Percentiles rank a stretch among this genome's conserved stretches.
These are phyloP conservation scores for Sialis lutaria DNA, from an alignment of 2,888 invertebrate genomes.

Conservation along the genomic window DNA sequence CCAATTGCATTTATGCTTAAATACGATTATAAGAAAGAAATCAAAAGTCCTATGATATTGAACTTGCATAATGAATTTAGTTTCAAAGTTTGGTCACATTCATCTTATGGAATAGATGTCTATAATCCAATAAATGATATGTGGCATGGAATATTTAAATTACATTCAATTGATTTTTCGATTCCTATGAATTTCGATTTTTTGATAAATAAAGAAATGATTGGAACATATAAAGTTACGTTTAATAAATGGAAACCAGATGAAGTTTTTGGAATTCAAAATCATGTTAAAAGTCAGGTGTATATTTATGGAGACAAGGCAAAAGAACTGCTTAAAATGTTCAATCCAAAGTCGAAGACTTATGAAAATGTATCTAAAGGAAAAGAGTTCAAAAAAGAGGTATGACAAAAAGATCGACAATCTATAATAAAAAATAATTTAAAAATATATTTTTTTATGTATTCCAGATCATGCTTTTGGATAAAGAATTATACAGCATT, in stretches of 20 bases:
- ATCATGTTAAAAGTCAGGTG: slow-evolving; percentile 19
- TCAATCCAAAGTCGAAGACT: slow-evolving; percentile 18
- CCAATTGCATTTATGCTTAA: not conserved
- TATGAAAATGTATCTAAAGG: slow-evolving; percentile 19
- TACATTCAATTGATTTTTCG: slow-evolving; percentile 16
- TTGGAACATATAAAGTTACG: slow-evolving; percentile 17
- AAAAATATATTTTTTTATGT: slow-evolving; percentile 8
- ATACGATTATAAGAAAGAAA: not conserved
- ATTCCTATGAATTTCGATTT: slow-evolving; percentile 18
- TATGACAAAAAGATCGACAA: slow-evolving; percentile 10
- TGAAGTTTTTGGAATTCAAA: slow-evolving; percentile 17
- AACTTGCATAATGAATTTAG: not conserved
- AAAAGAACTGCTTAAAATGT: slow-evolving; percentile 14
- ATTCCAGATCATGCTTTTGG: slow-evolving; percentile 8
- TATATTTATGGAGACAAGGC: slow-evolving; percentile 18
- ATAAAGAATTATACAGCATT: slow-evolving; percentile 15
- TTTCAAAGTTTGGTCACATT: slow-evolving; percentile 11
- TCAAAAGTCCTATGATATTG: not conserved
- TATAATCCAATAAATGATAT: slow-evolving; percentile 27
- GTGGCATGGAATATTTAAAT: slow-evolving; percentile 24
- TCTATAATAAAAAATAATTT: slow-evolving; percentile 1
- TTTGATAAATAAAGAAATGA: slow-evolving; percentile 15
- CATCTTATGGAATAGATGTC: slow-evolving; percentile 19
- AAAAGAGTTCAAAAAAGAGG: slow-evolving; percentile 13
- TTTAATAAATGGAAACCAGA: slow-evolving; percentile 14